Evolutionary conservation across 2,888 invertebrate genomes (phyloP).

Genomic region (Nesidiocoris tenuis): DNA sequence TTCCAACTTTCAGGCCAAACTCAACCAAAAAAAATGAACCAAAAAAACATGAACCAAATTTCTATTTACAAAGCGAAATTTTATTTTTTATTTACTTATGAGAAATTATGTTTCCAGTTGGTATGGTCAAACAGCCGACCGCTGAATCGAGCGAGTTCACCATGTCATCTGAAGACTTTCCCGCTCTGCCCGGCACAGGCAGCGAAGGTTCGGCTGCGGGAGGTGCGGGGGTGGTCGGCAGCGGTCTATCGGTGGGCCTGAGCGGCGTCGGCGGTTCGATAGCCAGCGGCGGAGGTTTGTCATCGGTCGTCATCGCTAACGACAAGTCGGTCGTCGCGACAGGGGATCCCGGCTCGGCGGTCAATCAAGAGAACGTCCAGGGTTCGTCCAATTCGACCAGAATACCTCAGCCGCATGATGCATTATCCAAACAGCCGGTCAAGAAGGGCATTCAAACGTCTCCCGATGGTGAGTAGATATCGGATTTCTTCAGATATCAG

Average conservation of each 20-base stretch:
- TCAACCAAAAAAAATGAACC: no score
- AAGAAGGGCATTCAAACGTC: constrained; percentile 91
- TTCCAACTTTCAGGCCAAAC: no score
- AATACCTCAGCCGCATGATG: constrained; percentile 46
- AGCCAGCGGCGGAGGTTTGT: constrained; percentile 47
- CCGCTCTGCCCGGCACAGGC: constrained; percentile 92
- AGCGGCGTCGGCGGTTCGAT: constrained; percentile 54
- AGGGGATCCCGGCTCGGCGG: constrained; percentile 10
- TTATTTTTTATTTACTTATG: no score
- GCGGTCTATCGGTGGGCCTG: constrained; percentile 9
- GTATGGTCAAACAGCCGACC: constrained; percentile 93
- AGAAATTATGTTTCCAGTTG: no score
- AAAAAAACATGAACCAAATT: no score
- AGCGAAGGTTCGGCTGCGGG: constrained; percentile 61
- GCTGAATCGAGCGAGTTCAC: constrained; percentile 91
- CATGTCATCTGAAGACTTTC: constrained; percentile 99
- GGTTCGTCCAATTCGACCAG: constrained; percentile 42
- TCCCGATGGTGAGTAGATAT: constrained; percentile 77
- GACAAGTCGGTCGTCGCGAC: constrained; percentile 25
- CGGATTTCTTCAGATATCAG: no score
- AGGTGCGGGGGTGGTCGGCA: constrained; percentile 2
- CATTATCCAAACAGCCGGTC: constrained; percentile 55
- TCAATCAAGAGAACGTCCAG: constrained; percentile 28
- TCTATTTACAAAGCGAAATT: no score
- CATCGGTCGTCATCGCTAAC: constrained; percentile 1